Conservation (phyloP, 1,140 invertebrate genomes). For the Aphidius ervi region DNA sequence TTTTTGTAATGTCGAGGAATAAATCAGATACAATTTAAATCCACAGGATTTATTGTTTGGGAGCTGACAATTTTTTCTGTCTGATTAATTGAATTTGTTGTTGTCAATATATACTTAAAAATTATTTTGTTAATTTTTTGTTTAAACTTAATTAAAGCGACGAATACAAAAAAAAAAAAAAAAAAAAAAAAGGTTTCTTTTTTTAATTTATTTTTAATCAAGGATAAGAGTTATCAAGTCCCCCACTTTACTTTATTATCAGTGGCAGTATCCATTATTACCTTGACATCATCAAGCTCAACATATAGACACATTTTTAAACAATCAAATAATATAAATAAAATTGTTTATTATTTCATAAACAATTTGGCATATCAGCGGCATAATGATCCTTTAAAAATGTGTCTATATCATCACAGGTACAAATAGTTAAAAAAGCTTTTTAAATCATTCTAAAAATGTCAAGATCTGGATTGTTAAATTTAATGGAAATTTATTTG, state of each 20-base stretch:
- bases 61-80: conserved; percentile 29
- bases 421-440: background rate
- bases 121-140: background rate
- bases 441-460: no score
- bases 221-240: conserved; percentile 19
- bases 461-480: no score
- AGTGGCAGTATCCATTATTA: conserved; percentile 37
- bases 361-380: background rate
- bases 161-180: no score
- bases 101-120: background rate
- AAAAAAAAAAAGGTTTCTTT: no score
- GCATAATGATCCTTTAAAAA: no score
- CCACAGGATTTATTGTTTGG: conserved; percentile 26
- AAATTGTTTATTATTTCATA: background rate
- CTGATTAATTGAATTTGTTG: conserved; percentile 3
- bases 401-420: no score
- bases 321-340: conserved; percentile 14
- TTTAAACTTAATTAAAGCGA: no score
- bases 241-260: conserved; percentile 34
- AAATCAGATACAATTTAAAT: conserved; percentile 3
- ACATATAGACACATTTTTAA: conserved; percentile 35
- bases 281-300: conserved; percentile 29
- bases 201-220: no score
- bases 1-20: no score
- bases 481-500: no score